Percentiles rank a stretch among this genome's conserved stretches.
Conservation (phyloP, 2,888 invertebrate genomes). For the Xanthorhoe designata region DNA sequence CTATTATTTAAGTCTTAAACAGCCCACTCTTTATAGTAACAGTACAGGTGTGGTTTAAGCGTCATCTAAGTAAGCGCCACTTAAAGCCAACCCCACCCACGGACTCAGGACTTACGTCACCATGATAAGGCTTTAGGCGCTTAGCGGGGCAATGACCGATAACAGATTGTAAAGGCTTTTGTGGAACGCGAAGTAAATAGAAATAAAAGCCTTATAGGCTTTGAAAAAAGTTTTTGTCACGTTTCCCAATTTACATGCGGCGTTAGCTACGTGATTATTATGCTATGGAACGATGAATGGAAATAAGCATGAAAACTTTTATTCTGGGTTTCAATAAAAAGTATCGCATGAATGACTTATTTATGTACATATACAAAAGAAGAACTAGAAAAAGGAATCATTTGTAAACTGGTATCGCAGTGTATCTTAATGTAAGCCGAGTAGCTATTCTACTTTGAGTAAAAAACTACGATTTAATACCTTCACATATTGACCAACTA, state of each 20-base stretch:
- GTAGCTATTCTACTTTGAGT: no score
- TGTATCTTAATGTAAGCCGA: no score
- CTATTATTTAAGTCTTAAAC: neutral
- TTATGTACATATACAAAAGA: no score
- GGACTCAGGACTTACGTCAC: slow-evolving; percentile 39
- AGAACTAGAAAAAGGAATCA: no score
- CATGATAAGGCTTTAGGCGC: slow-evolving; percentile 38
- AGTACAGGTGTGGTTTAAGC: slow-evolving; percentile 34
- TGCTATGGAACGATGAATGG: neutral
- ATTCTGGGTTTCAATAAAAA: no score
- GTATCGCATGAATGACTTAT: no score
- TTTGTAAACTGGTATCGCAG: no score
- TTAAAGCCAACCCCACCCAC: slow-evolving; percentile 40
- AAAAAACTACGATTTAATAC: no score
- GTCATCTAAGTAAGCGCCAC: slow-evolving; percentile 38
- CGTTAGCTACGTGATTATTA: neutral
- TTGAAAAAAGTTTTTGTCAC: neutral
- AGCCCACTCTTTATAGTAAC: neutral
- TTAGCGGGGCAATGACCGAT: slow-evolving; percentile 38
- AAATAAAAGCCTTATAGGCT: neutral
- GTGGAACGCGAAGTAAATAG: neutral
- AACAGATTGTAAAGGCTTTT: slow-evolving; percentile 17
- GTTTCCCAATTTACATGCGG: neutral
- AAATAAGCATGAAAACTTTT: no score
- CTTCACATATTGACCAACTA: no score